Percentiles rank a stretch among this genome's conserved stretches.
These are phyloP conservation scores for Spodoptera litura DNA, from an alignment of 1,140 invertebrate genomes.

Conservation along the genomic window DNA sequence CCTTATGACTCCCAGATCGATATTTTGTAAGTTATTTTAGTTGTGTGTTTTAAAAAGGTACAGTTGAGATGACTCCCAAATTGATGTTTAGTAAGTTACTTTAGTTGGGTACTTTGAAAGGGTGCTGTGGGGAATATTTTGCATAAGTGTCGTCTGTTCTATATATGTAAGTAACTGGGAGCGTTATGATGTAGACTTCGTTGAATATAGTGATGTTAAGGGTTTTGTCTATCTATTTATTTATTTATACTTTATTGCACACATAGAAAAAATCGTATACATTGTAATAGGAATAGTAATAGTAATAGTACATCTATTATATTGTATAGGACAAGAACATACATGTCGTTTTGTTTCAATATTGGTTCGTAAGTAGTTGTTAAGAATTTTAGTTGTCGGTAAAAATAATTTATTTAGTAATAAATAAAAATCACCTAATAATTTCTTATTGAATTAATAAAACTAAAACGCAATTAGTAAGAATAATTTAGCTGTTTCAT, in stretches of 20 bases:
- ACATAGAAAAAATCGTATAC: no score
- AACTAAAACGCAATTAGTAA: no score
- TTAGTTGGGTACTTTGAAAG: conserved; percentile 23
- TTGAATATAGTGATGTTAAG: background rate
- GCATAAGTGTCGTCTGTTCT: background rate
- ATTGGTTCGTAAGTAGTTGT: no score
- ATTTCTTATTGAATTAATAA: no score
- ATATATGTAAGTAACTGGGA: conserved; percentile 2
- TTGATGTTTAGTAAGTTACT: conserved; percentile 43
- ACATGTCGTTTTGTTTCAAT: background rate
- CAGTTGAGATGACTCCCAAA: conserved; percentile 26
- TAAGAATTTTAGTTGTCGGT: no score
- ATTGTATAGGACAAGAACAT: no score
- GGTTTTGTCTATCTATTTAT: background rate
- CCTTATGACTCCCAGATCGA: conserved; percentile 46
- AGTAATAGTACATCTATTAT: no score
- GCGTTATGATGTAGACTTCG: background rate
- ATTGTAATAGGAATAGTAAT: no score
- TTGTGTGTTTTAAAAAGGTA: conserved; percentile 10
- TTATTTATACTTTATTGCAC: no score
- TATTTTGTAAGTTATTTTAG: conserved; percentile 44
- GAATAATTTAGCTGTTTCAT: no score
- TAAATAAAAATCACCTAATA: no score
- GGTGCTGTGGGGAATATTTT: conserved; percentile 1
- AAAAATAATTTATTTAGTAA: no score